Conservation (phyloP, 2,888 invertebrate genomes). For the Coelinius sp. region DNA sequence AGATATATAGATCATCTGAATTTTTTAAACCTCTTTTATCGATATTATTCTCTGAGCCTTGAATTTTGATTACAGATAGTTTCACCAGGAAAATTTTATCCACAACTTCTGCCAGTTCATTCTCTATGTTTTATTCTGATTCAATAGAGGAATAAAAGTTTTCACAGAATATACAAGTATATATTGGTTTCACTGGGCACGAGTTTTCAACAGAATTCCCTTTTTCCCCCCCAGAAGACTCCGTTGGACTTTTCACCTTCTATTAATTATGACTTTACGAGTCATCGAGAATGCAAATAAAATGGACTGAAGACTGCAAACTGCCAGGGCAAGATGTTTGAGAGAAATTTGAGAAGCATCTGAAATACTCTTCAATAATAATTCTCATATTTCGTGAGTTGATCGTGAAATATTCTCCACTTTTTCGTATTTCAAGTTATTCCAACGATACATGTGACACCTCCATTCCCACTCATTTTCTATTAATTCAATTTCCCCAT, state of each 20-base stretch:
- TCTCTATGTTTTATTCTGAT: not conserved
- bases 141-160: not conserved
- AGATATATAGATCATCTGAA: not conserved
- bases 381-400: not conserved
- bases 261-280: slow-evolving; percentile 42
- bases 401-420: not conserved
- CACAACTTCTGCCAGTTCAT: not conserved
- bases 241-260: slow-evolving; percentile 25
- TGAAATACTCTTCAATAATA: not conserved
- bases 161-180: not conserved
- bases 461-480: no score
- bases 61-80: slow-evolving; percentile 2
- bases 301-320: not conserved
- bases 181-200: not conserved
- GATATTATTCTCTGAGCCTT: slow-evolving; percentile 11
- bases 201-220: not conserved
- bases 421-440: no score
- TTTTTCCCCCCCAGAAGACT: not conserved
- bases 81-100: slow-evolving; percentile 6
- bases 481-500: no score
- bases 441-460: no score
- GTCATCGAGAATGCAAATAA: slow-evolving; percentile 13
- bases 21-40: not conserved
- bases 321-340: not conserved
- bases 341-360: not conserved